Percentiles rank a stretch among this genome's conserved stretches.
Evolutionary conservation across 92 coral and sea anemone species (phyloP).

Genomic region (Actinernus sp.): DNA sequence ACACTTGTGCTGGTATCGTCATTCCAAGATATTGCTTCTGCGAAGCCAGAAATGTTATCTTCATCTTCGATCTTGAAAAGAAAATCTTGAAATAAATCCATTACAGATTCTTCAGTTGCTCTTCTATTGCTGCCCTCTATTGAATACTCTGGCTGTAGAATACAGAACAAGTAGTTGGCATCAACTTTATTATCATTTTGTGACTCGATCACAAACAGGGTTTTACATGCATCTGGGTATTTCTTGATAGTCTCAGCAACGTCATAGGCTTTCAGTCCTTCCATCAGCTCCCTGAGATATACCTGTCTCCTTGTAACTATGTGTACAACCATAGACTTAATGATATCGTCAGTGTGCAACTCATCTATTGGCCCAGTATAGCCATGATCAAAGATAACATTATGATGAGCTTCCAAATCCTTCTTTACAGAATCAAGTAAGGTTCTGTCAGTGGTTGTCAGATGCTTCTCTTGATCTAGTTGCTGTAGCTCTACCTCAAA

Average conservation of each 20-base stretch:
- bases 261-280: conserved; percentile 30
- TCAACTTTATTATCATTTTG: too few relatives aligned
- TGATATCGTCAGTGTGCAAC: conserved; percentile 21
- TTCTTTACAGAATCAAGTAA: background rate
- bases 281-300: conserved; percentile 40
- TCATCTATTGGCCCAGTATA: too few relatives aligned
- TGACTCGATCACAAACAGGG: conserved; percentile 24
- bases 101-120: too few relatives aligned
- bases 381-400: conserved; percentile 8
- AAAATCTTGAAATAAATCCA: too few relatives aligned
- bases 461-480: background rate
- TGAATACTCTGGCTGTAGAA: too few relatives aligned
- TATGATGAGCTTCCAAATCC: background rate
- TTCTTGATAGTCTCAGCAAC: conserved; percentile 8
- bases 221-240: conserved; percentile 26
- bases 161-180: too few relatives aligned
- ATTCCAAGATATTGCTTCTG: too few relatives aligned
- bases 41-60: too few relatives aligned
- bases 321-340: conserved; percentile 22
- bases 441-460: conserved; percentile 6
- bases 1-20: too few relatives aligned
- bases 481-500: conserved; percentile 16
- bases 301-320: conserved; percentile 34
- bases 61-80: too few relatives aligned
- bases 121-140: too few relatives aligned